A percentile compares a stretch with the other conserved stretches of the same genome.
These are phyloP conservation scores for Pantherophis alleghaniensis DNA, from an alignment of 2,797 vertebrate species.

Conservation along the genomic window DNA sequence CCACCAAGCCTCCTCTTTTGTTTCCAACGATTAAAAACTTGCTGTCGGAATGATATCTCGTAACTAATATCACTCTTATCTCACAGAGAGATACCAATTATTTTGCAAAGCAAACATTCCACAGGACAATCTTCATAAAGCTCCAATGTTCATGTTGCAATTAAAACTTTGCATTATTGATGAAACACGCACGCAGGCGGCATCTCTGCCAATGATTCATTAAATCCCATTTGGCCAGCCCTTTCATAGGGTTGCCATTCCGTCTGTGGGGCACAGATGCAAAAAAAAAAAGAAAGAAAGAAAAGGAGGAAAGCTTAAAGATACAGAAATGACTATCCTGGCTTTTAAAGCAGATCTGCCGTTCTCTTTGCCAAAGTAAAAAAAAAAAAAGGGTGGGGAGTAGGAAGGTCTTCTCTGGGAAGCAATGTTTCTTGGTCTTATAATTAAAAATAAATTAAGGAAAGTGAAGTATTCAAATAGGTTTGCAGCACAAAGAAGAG, in stretches of 20 bases:
- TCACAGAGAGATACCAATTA: conserved; percentile 24
- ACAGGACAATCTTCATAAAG: conserved; percentile 37
- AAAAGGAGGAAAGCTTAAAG: neutral
- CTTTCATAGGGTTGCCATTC: neutral
- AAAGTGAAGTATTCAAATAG: neutral
- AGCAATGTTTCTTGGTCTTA: neutral
- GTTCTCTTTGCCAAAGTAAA: neutral
- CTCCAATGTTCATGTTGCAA: conserved; percentile 38
- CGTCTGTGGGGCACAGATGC: neutral
- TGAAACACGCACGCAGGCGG: conserved; percentile 1
- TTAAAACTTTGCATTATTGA: conserved; percentile 46
- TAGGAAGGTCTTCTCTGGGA: neutral
- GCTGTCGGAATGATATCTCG: conserved; percentile 15
- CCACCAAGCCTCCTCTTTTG: neutral
- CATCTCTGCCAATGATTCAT: conserved; percentile 27
- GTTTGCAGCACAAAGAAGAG: neutral
- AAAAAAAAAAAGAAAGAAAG: neutral
- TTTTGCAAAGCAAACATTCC: conserved; percentile 38
- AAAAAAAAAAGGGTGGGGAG: neutral
- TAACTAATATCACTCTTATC: conserved; percentile 2
- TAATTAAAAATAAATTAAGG: neutral
- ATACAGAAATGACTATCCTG: neutral
- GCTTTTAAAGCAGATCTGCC: neutral
- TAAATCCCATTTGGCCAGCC: conserved; percentile 27
- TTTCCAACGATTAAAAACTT: conserved; percentile 2